Conservation (phyloP, 1,140 invertebrate species). For the Araneus ventricosus region DNA sequence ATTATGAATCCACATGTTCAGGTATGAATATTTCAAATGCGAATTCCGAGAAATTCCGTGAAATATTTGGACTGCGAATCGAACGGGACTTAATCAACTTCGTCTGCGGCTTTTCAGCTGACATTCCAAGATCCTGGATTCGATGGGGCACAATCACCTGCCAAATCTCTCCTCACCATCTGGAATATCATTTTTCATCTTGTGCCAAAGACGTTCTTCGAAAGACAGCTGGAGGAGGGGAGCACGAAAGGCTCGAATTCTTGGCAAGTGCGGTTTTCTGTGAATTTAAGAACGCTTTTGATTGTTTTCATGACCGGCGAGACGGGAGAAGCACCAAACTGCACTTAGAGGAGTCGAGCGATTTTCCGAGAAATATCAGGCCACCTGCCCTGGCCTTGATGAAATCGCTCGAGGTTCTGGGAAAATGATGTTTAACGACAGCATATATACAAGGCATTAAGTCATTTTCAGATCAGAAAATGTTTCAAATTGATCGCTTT, state of each 20-base stretch:
- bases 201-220: not conserved
- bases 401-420: slow-evolving; percentile 11
- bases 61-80: not conserved
- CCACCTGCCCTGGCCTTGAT: slow-evolving; percentile 47
- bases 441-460: slow-evolving; percentile 48
- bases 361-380: not conserved
- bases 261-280: slow-evolving; percentile 33
- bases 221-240: not conserved
- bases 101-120: not conserved
- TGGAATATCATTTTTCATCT: slow-evolving; percentile 54
- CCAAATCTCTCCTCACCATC: slow-evolving; percentile 29
- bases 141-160: not conserved
- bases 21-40: too few relatives aligned
- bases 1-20: too few relatives aligned
- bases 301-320: not conserved
- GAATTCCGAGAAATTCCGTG: not conserved
- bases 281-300: not conserved
- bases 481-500: slow-evolving; percentile 6
- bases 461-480: slow-evolving; percentile 19
- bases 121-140: slow-evolving; percentile 9
- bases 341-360: not conserved
- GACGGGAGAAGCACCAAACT: not conserved
- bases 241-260: slow-evolving; percentile 13
- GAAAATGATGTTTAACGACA: not conserved
- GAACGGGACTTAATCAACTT: not conserved